phyloP scores from a whole-genome alignment of 1,140 invertebrate genomes.

The Hyphantria cunea region DNA sequence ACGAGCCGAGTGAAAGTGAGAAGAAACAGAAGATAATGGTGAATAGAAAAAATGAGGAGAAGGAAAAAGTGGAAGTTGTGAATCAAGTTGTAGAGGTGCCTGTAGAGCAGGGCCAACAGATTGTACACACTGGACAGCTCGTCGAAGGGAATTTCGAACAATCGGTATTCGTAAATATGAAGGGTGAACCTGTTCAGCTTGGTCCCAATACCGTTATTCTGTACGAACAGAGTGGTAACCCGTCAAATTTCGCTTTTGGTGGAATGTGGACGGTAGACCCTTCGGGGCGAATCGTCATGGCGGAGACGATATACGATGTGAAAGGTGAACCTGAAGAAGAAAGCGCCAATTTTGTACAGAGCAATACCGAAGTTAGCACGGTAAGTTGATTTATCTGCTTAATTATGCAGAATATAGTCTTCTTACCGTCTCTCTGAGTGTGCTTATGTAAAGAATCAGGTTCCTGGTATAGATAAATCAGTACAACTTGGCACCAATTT shows the following conservation, averaged over 20 bases:
- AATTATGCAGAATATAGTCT: conserved; percentile 3
- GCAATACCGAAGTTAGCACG: conserved; percentile 63
- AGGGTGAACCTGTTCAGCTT: conserved; percentile 73
- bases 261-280: conserved; percentile 79
- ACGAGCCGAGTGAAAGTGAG: conserved; percentile 61
- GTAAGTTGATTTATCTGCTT: too few species aligned
- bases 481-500: too few species aligned
- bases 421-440: background rate
- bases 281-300: conserved; percentile 75
- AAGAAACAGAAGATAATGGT: conserved; percentile 71
- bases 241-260: conserved; percentile 74
- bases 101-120: conserved; percentile 72
- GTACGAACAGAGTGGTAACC: conserved; percentile 75
- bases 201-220: conserved; percentile 78
- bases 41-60: conserved; percentile 63
- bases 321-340: conserved; percentile 76
- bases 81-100: conserved; percentile 75
- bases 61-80: conserved; percentile 68
- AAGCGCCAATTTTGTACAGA: conserved; percentile 64
- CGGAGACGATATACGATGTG: conserved; percentile 78
- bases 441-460: too few species aligned
- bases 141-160: conserved; percentile 76
- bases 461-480: too few species aligned
- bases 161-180: conserved; percentile 76
- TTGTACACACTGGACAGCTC: conserved; percentile 73